Percentiles rank a stretch among this genome's conserved stretches.
Conservation (phyloP, 2,888 invertebrate genomes). For the Baccha elongata region DNA sequence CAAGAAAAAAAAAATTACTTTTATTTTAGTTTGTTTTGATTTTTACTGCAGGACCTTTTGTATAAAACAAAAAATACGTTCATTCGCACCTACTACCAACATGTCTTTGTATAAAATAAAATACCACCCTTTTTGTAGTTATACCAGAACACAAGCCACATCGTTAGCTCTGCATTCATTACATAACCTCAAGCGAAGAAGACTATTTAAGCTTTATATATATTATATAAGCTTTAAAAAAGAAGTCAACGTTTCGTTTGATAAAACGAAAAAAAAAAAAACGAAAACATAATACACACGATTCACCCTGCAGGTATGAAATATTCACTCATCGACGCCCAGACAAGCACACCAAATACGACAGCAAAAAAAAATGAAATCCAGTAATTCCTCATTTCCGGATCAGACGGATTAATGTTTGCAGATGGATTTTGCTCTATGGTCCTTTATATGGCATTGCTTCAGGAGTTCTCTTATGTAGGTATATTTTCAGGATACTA, state of each 20-base stretch:
- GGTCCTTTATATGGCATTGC: constrained; percentile 45
- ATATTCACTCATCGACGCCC: constrained; percentile 59
- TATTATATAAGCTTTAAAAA: constrained; percentile 13
- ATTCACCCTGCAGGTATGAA: constrained; percentile 69
- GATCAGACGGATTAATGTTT: constrained; percentile 74
- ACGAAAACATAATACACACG: constrained; percentile 15
- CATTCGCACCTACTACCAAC: neutral
- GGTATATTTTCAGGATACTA: constrained; percentile 40
- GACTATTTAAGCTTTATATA: neutral
- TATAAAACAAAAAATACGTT: neutral
- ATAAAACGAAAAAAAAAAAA: constrained; percentile 27
- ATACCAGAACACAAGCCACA: too few relatives aligned
- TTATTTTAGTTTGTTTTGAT: too few relatives aligned
- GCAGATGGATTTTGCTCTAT: constrained; percentile 72
- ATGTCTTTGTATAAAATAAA: neutral
- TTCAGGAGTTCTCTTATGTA: constrained; percentile 2
- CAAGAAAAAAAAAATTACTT: too few relatives aligned
- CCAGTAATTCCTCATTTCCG: constrained; percentile 73
- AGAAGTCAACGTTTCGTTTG: constrained; percentile 31
- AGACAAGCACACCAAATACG: constrained; percentile 44
- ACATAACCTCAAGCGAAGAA: constrained; percentile 59
- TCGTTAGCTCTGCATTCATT: constrained; percentile 25
- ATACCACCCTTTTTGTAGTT: neutral
- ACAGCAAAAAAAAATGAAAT: constrained; percentile 27
- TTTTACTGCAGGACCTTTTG: too few relatives aligned